Evolutionary conservation across 2,797 vertebrate genomes (phyloP).

Genomic region (Hipposideros larvatus): DNA sequence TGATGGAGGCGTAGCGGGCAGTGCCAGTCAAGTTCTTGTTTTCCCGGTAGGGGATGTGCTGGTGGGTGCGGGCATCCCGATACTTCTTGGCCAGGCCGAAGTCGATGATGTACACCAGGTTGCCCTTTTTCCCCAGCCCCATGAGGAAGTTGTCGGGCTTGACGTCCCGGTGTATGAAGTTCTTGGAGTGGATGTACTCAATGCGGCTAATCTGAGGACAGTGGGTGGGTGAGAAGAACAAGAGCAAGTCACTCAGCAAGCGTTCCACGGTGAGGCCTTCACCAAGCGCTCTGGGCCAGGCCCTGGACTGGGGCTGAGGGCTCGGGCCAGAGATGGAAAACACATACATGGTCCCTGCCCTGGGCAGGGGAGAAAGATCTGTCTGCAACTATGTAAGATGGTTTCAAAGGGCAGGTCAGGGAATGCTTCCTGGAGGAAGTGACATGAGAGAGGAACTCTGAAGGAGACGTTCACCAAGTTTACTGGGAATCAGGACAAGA

Average conservation of each 20-base stretch:
- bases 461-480: neutral
- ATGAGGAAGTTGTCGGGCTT: constrained; percentile 99
- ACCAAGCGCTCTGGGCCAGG: neutral
- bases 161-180: constrained; percentile 98
- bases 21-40: constrained; percentile 99
- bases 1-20: constrained; percentile 97
- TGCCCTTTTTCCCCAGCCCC: constrained; percentile 98
- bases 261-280: neutral
- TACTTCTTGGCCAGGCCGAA: constrained; percentile 99
- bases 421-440: neutral
- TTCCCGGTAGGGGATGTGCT: constrained; percentile 99
- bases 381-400: no score
- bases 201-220: constrained; percentile 95
- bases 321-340: neutral
- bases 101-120: constrained; percentile 99
- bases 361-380: neutral
- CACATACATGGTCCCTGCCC: neutral
- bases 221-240: neutral
- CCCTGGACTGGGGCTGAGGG: neutral
- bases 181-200: constrained; percentile 99
- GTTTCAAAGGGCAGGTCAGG: neutral
- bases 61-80: constrained; percentile 97
- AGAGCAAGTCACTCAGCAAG: neutral
- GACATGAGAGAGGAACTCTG: neutral
- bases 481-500: neutral